Evolutionary conservation across 2,888 invertebrate species (phyloP), one percentile per base, ranked within the genome.

Genomic region (Ischnus inquisitorius): DNA sequence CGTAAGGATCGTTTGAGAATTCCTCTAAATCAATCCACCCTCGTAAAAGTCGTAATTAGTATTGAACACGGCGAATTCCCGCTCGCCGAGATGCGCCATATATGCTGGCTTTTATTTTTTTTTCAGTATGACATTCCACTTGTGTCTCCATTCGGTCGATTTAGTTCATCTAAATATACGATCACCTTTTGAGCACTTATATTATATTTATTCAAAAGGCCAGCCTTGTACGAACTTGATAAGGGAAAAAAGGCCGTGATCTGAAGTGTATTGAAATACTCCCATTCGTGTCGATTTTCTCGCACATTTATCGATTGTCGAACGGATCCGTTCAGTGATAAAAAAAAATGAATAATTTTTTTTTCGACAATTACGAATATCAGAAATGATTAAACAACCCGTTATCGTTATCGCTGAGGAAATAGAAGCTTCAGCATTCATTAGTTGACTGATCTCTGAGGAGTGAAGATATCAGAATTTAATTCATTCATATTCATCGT

Each of bases 31-130:
- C 84, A 82, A 82, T 71, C 64, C 54, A 60, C 51, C 79, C 75
- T 84, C 82, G 81, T 84, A 75, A 84, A 84, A 84, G 82, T 82
- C 79, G 84, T 72, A 81, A 84, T 84, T 84, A 84, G 82, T 75
- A 75, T 57, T 71, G 75, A 60, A 72, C 67, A 79, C 22, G 60
- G 74, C 46, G 84, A 81, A 60, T 71, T 71, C 51, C 48, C 69
- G 51, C 19, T 82, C 25, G 64, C 48, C 43, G 62, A 65, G 65
- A 68, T 78, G 39, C 62, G 68, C 74, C 80, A 69, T 83, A 39
- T 83, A 76, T 57, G 72, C 60, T 80, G 80, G 64, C 75, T 69
- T 65, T 51, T 34, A 6, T 34, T 34, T 34, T 8, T 8, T 34
- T 16, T 19, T 10, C 57, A 5, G 41, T 12, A 54, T 74, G 62